Percentiles rank a stretch among this genome's conserved stretches.
Conservation (phyloP, 2,888 invertebrate genomes). For the Apotomis capreana region DNA sequence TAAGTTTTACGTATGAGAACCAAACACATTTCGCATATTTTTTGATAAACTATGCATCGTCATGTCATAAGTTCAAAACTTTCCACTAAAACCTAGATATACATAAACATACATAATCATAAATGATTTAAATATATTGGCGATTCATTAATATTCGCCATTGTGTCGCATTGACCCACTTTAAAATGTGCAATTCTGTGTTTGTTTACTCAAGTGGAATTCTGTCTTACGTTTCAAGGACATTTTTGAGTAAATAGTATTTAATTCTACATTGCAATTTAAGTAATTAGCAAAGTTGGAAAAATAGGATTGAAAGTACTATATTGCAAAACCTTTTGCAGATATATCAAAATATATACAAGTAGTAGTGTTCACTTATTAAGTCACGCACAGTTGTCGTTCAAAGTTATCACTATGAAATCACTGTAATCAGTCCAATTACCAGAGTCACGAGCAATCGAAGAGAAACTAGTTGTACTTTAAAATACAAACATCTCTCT, state of each 20-base stretch:
- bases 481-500: no score
- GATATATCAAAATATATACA: no score
- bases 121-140: slow-evolving; percentile 22
- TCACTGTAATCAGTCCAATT: no score
- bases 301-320: background rate
- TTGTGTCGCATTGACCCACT: slow-evolving; percentile 32
- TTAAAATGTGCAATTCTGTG: slow-evolving; percentile 27
- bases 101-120: background rate
- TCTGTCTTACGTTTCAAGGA: slow-evolving; percentile 19
- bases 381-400: no score
- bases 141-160: slow-evolving; percentile 10
- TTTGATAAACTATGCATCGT: slow-evolving; percentile 1
- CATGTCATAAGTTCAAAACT: slow-evolving; percentile 12
- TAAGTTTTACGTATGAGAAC: no score
- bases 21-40: background rate
- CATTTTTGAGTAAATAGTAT: slow-evolving; percentile 15
- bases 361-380: no score
- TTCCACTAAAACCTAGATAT: slow-evolving; percentile 30
- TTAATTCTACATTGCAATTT: slow-evolving; percentile 13
- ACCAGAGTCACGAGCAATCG: no score
- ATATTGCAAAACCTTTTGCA: no score
- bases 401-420: no score
- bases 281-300: background rate
- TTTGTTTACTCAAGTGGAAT: slow-evolving; percentile 30
- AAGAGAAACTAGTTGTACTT: no score